These are phyloP conservation scores for Criorhina ranunculi DNA, from an alignment of 2,888 invertebrate species.

Conservation along the genomic window DNA sequence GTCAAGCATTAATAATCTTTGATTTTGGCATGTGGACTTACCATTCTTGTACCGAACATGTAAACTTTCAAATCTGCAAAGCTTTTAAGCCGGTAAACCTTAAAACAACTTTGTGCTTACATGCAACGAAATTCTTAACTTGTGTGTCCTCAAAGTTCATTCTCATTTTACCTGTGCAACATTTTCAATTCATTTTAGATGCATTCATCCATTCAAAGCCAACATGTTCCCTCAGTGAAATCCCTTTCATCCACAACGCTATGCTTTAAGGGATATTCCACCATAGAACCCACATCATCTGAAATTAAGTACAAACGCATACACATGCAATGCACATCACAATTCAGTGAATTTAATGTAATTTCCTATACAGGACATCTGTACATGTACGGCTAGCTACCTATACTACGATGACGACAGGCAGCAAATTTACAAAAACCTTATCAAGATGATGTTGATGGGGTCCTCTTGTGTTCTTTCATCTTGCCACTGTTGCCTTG, in stretches of 20 bases:
- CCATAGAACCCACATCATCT: neutral
- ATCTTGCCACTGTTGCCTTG: conserved; percentile 41
- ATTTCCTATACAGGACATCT: conserved; percentile 16
- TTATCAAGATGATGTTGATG: conserved; percentile 23
- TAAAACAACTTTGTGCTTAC: too few species aligned
- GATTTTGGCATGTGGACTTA: too few species aligned
- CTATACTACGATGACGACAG: neutral
- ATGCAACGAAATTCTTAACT: too few species aligned
- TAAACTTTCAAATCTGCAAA: too few species aligned
- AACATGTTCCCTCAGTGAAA: neutral
- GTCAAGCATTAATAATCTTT: too few species aligned
- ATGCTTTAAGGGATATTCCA: neutral
- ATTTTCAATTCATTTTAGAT: neutral
- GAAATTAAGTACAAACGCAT: neutral
- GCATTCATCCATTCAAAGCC: neutral
- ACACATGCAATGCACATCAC: neutral
- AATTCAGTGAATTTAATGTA: conserved; percentile 5
- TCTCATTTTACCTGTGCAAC: too few species aligned
- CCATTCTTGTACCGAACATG: too few species aligned
- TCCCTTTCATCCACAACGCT: neutral
- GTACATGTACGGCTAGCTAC: neutral
- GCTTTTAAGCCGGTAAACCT: too few species aligned
- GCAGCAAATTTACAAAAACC: conserved; percentile 12
- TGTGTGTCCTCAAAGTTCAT: too few species aligned
- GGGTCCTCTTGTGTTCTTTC: conserved; percentile 28